phyloP scores from a whole-genome alignment of 1,140 invertebrate genomes.

The Cataglyphis hispanica region DNA sequence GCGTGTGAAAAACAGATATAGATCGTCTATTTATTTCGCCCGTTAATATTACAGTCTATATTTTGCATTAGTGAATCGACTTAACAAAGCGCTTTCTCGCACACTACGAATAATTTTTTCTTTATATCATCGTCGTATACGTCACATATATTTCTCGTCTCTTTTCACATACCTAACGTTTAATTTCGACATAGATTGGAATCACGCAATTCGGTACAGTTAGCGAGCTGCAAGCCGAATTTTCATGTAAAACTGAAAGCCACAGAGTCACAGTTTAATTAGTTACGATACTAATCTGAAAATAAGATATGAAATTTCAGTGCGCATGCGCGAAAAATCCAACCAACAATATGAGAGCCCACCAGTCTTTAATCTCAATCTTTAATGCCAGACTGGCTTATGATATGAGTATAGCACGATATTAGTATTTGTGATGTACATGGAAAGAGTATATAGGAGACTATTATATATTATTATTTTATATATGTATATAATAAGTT shows the following conservation, averaged over 20 bases:
- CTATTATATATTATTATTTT: too few species aligned
- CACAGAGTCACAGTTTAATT: too few species aligned
- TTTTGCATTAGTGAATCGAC: constrained; percentile 54
- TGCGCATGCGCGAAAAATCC: too few species aligned
- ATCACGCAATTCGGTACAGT: constrained; percentile 18
- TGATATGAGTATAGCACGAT: too few species aligned
- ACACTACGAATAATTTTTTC: constrained; percentile 26
- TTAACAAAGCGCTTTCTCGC: constrained; percentile 34
- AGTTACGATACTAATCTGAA: too few species aligned
- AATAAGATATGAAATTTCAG: too few species aligned
- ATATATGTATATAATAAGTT: too few species aligned
- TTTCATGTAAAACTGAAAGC: background rate
- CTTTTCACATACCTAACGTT: constrained; percentile 34
- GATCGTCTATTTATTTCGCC: constrained; percentile 35
- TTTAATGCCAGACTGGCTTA: too few species aligned
- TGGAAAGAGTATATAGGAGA: too few species aligned
- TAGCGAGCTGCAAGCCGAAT: background rate
- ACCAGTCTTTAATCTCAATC: too few species aligned
- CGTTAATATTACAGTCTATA: constrained; percentile 38
- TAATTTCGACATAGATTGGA: constrained; percentile 30
- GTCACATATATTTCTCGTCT: constrained; percentile 27
- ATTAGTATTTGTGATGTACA: too few species aligned
- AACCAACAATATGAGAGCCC: too few species aligned
- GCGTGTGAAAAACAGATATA: constrained; percentile 55
- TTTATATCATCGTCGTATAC: constrained; percentile 29